A percentile compares a stretch with the other conserved stretches of the same genome.
Evolutionary conservation across 1,140 invertebrate genomes (phyloP).

Genomic region (Cyclargus thomasi): DNA sequence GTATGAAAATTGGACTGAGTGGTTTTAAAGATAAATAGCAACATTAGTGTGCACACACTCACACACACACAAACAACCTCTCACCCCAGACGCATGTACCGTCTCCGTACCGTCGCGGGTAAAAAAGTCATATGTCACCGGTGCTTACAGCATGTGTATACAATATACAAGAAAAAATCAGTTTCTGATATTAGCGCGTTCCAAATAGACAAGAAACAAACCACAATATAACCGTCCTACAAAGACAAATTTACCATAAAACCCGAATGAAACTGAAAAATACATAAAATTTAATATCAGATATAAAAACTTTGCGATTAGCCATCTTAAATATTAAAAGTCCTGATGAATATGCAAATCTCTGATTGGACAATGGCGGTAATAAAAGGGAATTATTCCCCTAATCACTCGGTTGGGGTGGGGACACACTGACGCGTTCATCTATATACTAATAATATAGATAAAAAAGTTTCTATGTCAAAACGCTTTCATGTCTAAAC

Average conservation of each 20-base stretch:
- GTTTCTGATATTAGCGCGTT: neutral
- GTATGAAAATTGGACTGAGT: too few relatives aligned
- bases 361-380: neutral
- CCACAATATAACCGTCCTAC: neutral
- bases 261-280: neutral
- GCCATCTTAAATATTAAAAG: slow-evolving; percentile 4
- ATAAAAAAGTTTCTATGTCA: neutral
- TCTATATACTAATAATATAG: too few relatives aligned
- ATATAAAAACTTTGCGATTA: neutral
- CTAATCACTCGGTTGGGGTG: neutral
- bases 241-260: neutral
- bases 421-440: neutral
- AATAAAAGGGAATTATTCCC: neutral
- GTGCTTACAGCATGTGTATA: too few relatives aligned
- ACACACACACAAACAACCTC: too few relatives aligned
- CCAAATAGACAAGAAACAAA: too few relatives aligned
- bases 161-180: neutral
- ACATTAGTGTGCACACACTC: too few relatives aligned
- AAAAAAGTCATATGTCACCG: too few relatives aligned
- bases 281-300: neutral
- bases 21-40: too few relatives aligned
- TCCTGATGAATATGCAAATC: slow-evolving; percentile 9
- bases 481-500: neutral
- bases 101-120: too few relatives aligned
- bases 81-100: too few relatives aligned